These are phyloP conservation scores for Elmis aenea DNA, from an alignment of 2,888 invertebrate species.

Conservation along the genomic window DNA sequence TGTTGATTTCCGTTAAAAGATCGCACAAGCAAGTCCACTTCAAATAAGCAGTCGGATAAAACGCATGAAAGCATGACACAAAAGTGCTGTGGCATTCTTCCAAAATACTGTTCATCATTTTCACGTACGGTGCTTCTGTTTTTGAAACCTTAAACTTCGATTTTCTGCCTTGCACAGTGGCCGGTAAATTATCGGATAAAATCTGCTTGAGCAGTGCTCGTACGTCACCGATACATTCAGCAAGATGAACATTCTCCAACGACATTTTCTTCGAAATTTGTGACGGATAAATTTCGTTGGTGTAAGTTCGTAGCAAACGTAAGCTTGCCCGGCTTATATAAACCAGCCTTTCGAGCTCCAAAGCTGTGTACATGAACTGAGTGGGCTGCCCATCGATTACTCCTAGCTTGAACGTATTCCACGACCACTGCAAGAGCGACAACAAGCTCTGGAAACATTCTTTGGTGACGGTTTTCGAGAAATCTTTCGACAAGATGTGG, in stretches of 20 bases:
- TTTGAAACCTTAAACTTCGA: slow-evolving; percentile 47
- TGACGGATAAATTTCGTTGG: slow-evolving; percentile 88
- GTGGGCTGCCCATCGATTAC: slow-evolving; percentile 54
- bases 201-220: slow-evolving; percentile 76
- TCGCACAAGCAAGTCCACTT: slow-evolving; percentile 93
- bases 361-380: slow-evolving; percentile 50
- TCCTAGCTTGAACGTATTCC: slow-evolving; percentile 77
- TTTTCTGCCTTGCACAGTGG: slow-evolving; percentile 35
- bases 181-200: slow-evolving; percentile 65
- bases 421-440: slow-evolving; percentile 84
- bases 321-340: slow-evolving; percentile 82
- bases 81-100: slow-evolving; percentile 89
- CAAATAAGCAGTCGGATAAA: slow-evolving; percentile 88
- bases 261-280: slow-evolving; percentile 46
- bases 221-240: slow-evolving; percentile 82
- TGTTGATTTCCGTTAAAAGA: slow-evolving; percentile 65
- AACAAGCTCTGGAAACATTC: slow-evolving; percentile 82
- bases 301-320: slow-evolving; percentile 75
- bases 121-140: slow-evolving; percentile 50
- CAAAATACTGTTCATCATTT: slow-evolving; percentile 68
- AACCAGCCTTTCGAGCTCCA: slow-evolving; percentile 76
- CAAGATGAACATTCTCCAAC: slow-evolving; percentile 70
- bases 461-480: slow-evolving; percentile 80
- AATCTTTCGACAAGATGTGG: slow-evolving; percentile 79
- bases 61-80: slow-evolving; percentile 89